Evolutionary conservation across 2,113 vertebrate genomes (phyloP).

Genomic region (Machaerirhynchus nigripectus): DNA sequence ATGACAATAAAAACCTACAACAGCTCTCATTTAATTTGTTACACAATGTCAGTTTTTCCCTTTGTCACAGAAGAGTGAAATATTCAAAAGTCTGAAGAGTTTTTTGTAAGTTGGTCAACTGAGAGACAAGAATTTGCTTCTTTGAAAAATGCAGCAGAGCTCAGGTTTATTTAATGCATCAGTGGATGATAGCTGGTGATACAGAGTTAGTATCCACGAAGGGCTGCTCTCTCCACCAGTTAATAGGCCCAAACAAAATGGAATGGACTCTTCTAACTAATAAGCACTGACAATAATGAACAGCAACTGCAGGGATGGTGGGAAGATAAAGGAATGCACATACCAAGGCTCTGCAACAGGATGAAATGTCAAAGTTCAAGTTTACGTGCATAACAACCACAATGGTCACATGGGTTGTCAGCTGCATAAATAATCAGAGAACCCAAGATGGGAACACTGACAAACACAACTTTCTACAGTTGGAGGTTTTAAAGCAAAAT

Average conservation of each 20-base stretch:
- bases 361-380: constrained; percentile 42
- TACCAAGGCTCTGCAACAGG: background rate
- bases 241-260: constrained; percentile 37
- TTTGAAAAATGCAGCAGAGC: background rate
- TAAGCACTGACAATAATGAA: constrained; percentile 31
- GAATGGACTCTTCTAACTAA: constrained; percentile 29
- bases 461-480: background rate
- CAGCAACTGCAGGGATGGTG: constrained; percentile 24
- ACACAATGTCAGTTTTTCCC: background rate
- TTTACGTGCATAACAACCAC: constrained; percentile 10
- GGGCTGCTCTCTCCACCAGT: constrained; percentile 3
- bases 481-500: background rate
- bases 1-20: background rate
- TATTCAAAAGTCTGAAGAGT: background rate
- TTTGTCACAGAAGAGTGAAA: background rate
- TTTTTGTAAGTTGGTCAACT: constrained; percentile 7
- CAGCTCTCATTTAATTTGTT: background rate
- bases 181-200: background rate
- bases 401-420: background rate
- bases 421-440: background rate
- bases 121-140: background rate
- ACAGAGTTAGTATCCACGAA: background rate
- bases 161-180: background rate
- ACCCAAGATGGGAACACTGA: background rate
- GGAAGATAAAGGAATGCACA: constrained; percentile 49